These are phyloP conservation scores for Barbus barbus DNA, from an alignment of 2,113 vertebrate species.

Conservation along the genomic window DNA sequence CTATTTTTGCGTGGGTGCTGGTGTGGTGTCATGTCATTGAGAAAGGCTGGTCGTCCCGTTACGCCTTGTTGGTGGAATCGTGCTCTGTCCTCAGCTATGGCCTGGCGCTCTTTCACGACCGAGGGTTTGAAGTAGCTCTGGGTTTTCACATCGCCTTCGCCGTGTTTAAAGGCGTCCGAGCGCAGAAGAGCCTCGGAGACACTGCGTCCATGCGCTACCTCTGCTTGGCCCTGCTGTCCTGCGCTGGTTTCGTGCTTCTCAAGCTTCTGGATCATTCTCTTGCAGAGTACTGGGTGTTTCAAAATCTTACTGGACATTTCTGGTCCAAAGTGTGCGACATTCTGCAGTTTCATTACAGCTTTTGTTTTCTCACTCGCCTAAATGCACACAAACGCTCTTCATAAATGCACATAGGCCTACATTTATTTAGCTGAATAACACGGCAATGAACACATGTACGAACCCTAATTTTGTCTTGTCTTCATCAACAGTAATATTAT, in stretches of 20 bases:
- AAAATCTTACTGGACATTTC: constrained; percentile 78
- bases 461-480: too few species aligned
- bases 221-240: constrained; percentile 66
- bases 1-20: constrained; percentile 80
- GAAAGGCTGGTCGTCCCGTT: constrained; percentile 62
- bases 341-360: constrained; percentile 81
- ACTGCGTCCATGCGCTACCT: constrained; percentile 56
- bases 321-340: constrained; percentile 86
- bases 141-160: constrained; percentile 64
- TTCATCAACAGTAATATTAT: too few species aligned
- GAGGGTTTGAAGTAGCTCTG: constrained; percentile 76
- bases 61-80: constrained; percentile 60
- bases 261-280: constrained; percentile 79
- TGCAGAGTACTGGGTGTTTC: constrained; percentile 66
- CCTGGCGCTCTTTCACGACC: constrained; percentile 67
- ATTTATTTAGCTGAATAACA: too few species aligned
- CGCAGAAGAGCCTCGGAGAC: constrained; percentile 67
- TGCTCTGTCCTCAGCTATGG: constrained; percentile 76
- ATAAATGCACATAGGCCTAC: too few species aligned
- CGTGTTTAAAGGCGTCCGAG: constrained; percentile 49
- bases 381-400: neutral
- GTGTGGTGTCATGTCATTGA: constrained; percentile 74
- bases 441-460: too few species aligned
- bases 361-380: constrained; percentile 75
- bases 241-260: constrained; percentile 76